These are phyloP conservation scores for Oscheius sp. DNA, from an alignment of 2,888 invertebrate species.

Conservation along the genomic window DNA sequence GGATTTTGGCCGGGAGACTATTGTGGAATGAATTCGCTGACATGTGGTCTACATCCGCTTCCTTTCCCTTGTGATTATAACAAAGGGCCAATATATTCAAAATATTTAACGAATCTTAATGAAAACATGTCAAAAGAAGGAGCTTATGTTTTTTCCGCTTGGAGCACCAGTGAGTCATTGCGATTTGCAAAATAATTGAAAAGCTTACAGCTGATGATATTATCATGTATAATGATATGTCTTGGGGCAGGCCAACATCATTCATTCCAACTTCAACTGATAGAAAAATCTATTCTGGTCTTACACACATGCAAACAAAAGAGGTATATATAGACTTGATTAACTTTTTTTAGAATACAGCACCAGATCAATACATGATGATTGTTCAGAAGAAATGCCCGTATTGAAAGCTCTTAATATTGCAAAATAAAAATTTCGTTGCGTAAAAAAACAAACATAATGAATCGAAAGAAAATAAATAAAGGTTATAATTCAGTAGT, in stretches of 20 bases:
- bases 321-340: too few species aligned
- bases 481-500: too few species aligned
- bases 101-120: conserved; percentile 6
- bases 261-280: conserved; percentile 50
- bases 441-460: too few species aligned
- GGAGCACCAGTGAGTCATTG: too few species aligned
- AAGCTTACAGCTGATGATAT: conserved; percentile 58
- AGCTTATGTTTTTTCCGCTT: conserved; percentile 13
- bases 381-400: neutral
- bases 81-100: neutral
- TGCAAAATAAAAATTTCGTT: too few species aligned
- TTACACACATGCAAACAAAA: conserved; percentile 58
- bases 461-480: too few species aligned
- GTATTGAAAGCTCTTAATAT: too few species aligned
- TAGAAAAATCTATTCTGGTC: conserved; percentile 34
- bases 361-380: conserved; percentile 42
- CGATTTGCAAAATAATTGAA: neutral
- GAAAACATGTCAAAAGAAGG: neutral
- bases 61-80: conserved; percentile 4
- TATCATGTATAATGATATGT: conserved; percentile 50
- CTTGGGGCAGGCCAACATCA: conserved; percentile 55
- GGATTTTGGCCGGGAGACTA: conserved; percentile 56
- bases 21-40: conserved; percentile 38
- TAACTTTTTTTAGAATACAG: too few species aligned
- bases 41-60: conserved; percentile 36